Evolutionary conservation across 2,888 invertebrate species (phyloP).

Genomic region (Junonia oenone): DNA sequence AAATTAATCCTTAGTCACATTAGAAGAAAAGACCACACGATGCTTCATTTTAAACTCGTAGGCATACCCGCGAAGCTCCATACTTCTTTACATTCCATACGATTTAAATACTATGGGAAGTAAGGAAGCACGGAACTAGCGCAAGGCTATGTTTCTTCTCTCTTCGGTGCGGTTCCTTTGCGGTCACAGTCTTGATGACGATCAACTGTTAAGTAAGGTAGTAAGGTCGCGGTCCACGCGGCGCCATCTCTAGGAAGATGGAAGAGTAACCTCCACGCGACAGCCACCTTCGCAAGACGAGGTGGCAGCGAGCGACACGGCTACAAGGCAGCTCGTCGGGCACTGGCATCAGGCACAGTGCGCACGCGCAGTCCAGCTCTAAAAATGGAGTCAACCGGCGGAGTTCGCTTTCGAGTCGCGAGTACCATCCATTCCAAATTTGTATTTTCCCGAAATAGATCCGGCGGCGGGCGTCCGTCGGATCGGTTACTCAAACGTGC

Average conservation of each 20-base stretch:
- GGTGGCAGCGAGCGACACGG: constrained; percentile 69
- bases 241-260: constrained; percentile 48
- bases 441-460: constrained; percentile 89
- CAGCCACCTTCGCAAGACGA: constrained; percentile 37
- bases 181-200: constrained; percentile 27
- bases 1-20: constrained; percentile 22
- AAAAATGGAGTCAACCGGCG: constrained; percentile 77
- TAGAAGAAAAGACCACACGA: constrained; percentile 9
- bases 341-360: constrained; percentile 69
- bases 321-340: constrained; percentile 68
- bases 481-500: constrained; percentile 77
- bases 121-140: constrained; percentile 96
- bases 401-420: constrained; percentile 75
- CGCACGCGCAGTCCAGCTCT: constrained; percentile 78
- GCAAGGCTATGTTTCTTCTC: constrained; percentile 68
- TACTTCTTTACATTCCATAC: constrained; percentile 99
- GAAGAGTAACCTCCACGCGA: constrained; percentile 36
- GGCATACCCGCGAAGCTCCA: constrained; percentile 85
- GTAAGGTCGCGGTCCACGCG: constrained; percentile 28
- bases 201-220: background rate
- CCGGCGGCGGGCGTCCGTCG: constrained; percentile 76
- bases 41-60: constrained; percentile 44
- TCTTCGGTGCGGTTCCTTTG: constrained; percentile 43
- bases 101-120: constrained; percentile 92
- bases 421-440: constrained; percentile 85